Evolutionary conservation across 2,797 vertebrate species (phyloP), one percentile per base, ranked within the genome.

Genomic region (Macrochelys suwanniensis): DNA sequence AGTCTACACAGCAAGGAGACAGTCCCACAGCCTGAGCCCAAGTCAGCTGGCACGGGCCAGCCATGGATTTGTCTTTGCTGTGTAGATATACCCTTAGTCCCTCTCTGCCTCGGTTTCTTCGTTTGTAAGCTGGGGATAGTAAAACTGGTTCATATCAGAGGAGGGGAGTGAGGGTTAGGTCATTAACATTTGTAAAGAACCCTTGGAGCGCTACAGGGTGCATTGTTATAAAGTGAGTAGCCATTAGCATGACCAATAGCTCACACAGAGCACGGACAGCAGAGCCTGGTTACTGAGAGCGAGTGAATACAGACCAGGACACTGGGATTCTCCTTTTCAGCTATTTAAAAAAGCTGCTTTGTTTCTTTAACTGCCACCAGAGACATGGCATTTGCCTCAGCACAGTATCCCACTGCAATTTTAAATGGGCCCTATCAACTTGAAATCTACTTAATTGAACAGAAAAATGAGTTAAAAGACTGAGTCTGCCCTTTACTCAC

Each of bases 101-200:
- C n/a, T 65, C 19, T 12, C 8, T n/a, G 21, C 65, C 5, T 10
- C 42, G 26, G 31, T 3, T 78, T 53, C 45, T 50, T 6, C 42
- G 0, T 76, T 50, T 51, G 23, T 11, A 21, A 79, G 26, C 5
- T 12, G 3, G 74, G 19, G 26, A 26, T 1, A 51, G 54, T 15
- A n/a, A 77, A 28, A 47, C 15, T 31, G 80, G 16, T 11, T 5
- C 0, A 0, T 47, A 85, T 45, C 47, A 1, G 2, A 31, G 45
- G 31, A 3, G 42, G 77, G 50, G 82, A 84, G 13, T 0, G 6
- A 59, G 19, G 21, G 19, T 59, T 79, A 56, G 88, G 65, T 57
- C 59, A 65, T 45, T 47, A 47, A 28, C 25, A 47, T 76, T 76
- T 21, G 37, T 26, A 45, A 85, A 80, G 49, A 87, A 80, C n/a